Percentiles rank a stretch among this genome's conserved stretches.
Evolutionary conservation across 2,113 vertebrate genomes (phyloP).

Genomic region (Gobiocypris rarus): DNA sequence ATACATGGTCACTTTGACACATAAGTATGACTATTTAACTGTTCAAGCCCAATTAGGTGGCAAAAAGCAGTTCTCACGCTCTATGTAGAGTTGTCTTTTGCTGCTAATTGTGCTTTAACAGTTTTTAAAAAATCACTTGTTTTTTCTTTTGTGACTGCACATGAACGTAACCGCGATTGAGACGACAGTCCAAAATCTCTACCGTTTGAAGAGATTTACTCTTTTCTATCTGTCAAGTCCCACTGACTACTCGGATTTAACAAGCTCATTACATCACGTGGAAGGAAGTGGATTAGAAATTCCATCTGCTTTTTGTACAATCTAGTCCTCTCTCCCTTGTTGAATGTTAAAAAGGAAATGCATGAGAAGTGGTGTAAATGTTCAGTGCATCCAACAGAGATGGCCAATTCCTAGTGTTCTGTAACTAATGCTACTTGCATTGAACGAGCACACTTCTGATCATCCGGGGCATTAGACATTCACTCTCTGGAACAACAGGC

Average conservation of each 20-base stretch:
- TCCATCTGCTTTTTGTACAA: slow-evolving; percentile 8
- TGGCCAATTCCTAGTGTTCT: slow-evolving; percentile 20
- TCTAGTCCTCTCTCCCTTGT: not conserved
- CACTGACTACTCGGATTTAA: not conserved
- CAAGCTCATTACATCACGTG: not conserved
- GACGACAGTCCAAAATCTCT: no score
- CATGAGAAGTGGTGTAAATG: not conserved
- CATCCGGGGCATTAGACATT: slow-evolving; percentile 1
- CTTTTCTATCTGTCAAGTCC: not conserved
- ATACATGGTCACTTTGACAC: no score
- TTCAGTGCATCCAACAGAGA: not conserved
- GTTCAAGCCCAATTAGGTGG: no score
- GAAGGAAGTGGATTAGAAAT: slow-evolving; percentile 12
- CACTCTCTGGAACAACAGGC: not conserved
- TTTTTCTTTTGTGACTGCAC: no score
- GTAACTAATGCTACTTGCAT: slow-evolving; percentile 11
- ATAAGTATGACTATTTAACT: no score
- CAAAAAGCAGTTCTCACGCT: no score
- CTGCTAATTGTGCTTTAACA: no score
- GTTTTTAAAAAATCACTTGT: no score
- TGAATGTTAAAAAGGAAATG: slow-evolving; percentile 7
- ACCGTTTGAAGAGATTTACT: not conserved
- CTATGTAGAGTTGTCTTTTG: no score
- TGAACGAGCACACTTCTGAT: not conserved
- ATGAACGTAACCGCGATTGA: no score